A percentile compares a stretch with the other conserved stretches of the same genome.
Evolutionary conservation across 1,140 invertebrate genomes (phyloP).

Genomic region (Drosophila burlai): DNA sequence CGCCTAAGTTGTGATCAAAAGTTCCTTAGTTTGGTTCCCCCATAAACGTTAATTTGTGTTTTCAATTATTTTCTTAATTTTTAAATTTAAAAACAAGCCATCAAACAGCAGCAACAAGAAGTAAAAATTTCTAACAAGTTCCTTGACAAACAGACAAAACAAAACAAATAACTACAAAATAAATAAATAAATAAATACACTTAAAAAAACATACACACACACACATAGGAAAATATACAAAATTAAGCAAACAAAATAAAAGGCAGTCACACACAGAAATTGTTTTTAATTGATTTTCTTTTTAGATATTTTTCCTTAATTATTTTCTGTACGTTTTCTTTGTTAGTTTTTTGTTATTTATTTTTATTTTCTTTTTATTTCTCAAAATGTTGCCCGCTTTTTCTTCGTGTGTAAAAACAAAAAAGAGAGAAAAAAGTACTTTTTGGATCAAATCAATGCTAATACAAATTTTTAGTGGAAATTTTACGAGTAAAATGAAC

Average conservation of each 20-base stretch:
- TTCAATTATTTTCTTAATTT: constrained; percentile 70
- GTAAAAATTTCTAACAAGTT: constrained; percentile 74
- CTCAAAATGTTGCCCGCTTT: constrained; percentile 49
- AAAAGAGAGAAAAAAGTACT: constrained; percentile 38
- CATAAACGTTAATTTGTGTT: constrained; percentile 57
- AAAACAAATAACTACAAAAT: constrained; percentile 27
- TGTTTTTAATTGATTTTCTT: constrained; percentile 17
- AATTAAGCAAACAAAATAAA: constrained; percentile 38
- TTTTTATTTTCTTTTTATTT: background rate
- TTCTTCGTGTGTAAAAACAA: constrained; percentile 19
- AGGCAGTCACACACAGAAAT: constrained; percentile 29
- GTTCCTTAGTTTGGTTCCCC: constrained; percentile 83
- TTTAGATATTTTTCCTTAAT: constrained; percentile 5
- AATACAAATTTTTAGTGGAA: constrained; percentile 79
- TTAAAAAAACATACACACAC: constrained; percentile 2
- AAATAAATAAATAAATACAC: constrained; percentile 29
- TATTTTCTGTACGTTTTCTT: constrained; percentile 46
- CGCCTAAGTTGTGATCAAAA: constrained; percentile 81
- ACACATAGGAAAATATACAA: constrained; percentile 71
- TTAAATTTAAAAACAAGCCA: constrained; percentile 60
- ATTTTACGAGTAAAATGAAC: constrained; percentile 56
- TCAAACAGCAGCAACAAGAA: constrained; percentile 69
- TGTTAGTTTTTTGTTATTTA: constrained; percentile 11
- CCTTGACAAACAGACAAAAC: constrained; percentile 67
- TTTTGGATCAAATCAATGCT: constrained; percentile 60